Evolutionary conservation across 1,140 invertebrate genomes (phyloP), one percentile per base, ranked within the genome.

Genomic region (Lasioglossum baleicum): DNA sequence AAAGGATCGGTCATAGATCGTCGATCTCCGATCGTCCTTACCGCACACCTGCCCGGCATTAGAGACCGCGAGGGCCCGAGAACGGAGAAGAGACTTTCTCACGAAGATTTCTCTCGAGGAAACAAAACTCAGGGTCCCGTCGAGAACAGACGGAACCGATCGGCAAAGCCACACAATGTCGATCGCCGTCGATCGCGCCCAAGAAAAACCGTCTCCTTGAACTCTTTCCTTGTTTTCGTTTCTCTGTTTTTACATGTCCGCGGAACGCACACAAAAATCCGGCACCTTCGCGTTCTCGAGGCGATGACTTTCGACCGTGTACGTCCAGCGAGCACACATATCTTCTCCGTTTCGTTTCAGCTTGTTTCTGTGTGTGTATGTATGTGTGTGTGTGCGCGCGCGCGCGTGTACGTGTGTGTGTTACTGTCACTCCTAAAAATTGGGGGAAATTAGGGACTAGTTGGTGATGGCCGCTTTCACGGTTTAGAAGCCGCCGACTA

Each of bases 241-340:
- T 20, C 0, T 20, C 7, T 56, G 15, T 7, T 0, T 0, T 70
- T 60, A 44, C 20, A 42, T 66, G 17, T 26, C 65, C 42, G 65
- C 44, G 8, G 22, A 66, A 48, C 6, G 22, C 60, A 13, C 20
- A n/a, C 20, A 10, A 11, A 22, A 31, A 63, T 48, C n/a, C 40
- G 22, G 31, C 40, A 56, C 48, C 40, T 51, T 61, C 40, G 10
- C 26, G 5, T 74, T 63, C 58, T 53, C 42, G 31, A 80, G 73
- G 83, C 70, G 63, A 75, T 84, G 82, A 83, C 71, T 84, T 80
- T 84, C 82, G 83, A 84, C 82, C 81, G 64, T 31, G 11, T 51
- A 51, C 13, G 51, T 51, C 13, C 51, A 15, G 1, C 8, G 44
- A 8, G 11, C 7, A 51, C 13, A 20, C 51, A 15, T 20, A 53